Evolutionary conservation across 2,797 vertebrate species (phyloP), one percentile per base, ranked within the genome.

Genomic region (Synaphobranchus kaupii): DNA sequence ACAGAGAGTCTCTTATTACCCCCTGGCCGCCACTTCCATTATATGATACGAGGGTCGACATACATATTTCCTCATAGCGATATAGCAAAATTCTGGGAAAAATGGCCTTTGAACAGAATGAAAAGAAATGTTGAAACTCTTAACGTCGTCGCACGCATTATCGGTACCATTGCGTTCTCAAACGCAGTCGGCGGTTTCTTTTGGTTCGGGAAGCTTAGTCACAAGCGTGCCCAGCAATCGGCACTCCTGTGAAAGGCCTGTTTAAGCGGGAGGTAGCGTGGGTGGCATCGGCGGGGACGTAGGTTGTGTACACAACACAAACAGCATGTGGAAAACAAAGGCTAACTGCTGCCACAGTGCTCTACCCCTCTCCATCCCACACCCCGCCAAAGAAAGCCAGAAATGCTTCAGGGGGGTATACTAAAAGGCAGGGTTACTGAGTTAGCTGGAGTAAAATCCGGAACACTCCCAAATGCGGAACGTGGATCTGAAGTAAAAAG

Each of bases 1-100:
- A 88, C 85, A 89, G 85, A 86, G 85, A 60, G 44, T 50, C 86
- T 1, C 71, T 89, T 89, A 88, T 89, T 87, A 88, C 66, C 84
- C 48, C 47, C 48, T 3, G 44, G 83, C 86, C 88, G 76, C 44
- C 76, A 48, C 82, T 47, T 34, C 86, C 20, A 60, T 84, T 81
- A 47, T 76, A 48, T 58, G 84, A 44, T 44, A 47, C 39, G 73
- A 84, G 78, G 50, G 50, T 85, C 28, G 80, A 83, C 73, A 82
- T 78, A 31, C 63, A 31, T 13, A 58, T 54, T 54, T 78, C 89
- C 89, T 88, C 85, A 84, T 84, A 83, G 76, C 25, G 3, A 80
- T 80, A 22, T 47, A 54, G 84, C 56, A 81, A 87, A 84, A 34
- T 34, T 58, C 20, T 44, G 60, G 54, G 44, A 48, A 48, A 48